A percentile compares a stretch with the other conserved stretches of the same genome.
These are phyloP conservation scores for Papilio machaon DNA, from an alignment of 1,140 invertebrate species.

Conservation along the genomic window DNA sequence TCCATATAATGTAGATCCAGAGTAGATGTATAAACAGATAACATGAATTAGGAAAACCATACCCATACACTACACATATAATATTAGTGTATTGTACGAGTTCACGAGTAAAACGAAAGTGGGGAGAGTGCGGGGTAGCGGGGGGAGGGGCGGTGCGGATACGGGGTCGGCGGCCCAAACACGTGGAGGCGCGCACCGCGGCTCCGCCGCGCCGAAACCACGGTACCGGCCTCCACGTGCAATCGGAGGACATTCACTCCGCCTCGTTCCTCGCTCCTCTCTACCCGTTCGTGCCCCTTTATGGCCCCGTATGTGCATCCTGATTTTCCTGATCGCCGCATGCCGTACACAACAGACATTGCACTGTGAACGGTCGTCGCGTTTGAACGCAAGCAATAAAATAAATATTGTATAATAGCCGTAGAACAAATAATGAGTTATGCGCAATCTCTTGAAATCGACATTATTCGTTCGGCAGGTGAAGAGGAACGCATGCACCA, in stretches of 20 bases:
- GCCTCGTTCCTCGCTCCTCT: conserved; percentile 61
- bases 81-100: conserved; percentile 38
- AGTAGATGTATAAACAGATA: background rate
- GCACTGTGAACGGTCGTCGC: conserved; percentile 65
- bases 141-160: conserved; percentile 59
- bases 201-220: conserved; percentile 69
- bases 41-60: conserved; percentile 23
- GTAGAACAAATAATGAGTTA: conserved; percentile 22
- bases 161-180: conserved; percentile 73
- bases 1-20: background rate
- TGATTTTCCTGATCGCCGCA: conserved; percentile 75
- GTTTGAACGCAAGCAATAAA: conserved; percentile 45
- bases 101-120: conserved; percentile 56
- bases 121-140: conserved; percentile 59
- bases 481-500: conserved; percentile 71
- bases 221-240: conserved; percentile 78
- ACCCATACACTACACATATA: conserved; percentile 33
- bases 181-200: conserved; percentile 79
- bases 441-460: conserved; percentile 44
- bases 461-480: conserved; percentile 61
- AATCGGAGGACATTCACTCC: conserved; percentile 76
- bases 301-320: conserved; percentile 69
- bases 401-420: conserved; percentile 40
- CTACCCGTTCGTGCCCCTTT: conserved; percentile 59
- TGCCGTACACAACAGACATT: conserved; percentile 69